These are phyloP conservation scores for Myiopsitta monachus DNA, from an alignment of 2,113 vertebrate species.

Conservation along the genomic window DNA sequence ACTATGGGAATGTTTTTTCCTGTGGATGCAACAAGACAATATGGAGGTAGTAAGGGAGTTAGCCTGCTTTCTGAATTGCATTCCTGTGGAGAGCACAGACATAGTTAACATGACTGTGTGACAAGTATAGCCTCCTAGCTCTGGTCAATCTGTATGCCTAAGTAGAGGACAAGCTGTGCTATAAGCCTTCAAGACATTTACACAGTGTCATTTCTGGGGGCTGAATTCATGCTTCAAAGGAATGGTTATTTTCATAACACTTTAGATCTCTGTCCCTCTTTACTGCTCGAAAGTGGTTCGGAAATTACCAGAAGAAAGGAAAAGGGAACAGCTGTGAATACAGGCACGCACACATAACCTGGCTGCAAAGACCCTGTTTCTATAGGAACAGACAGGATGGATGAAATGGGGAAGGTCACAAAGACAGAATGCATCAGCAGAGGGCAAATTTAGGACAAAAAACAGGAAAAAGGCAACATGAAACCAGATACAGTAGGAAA, in stretches of 20 bases:
- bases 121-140: neutral
- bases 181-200: neutral
- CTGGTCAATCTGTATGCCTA: neutral
- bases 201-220: neutral
- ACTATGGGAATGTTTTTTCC: neutral
- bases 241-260: neutral
- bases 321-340: neutral
- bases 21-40: neutral
- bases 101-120: neutral
- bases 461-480: neutral
- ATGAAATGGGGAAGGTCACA: conserved; percentile 44
- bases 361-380: conserved; percentile 24
- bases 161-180: neutral
- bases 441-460: neutral
- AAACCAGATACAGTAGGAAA: conserved; percentile 2
- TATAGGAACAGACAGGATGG: conserved; percentile 51
- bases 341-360: neutral
- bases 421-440: conserved; percentile 36
- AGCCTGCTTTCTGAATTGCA: neutral
- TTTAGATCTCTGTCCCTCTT: neutral
- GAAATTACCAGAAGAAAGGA: conserved; percentile 29
- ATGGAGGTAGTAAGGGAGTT: neutral
- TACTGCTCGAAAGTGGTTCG: neutral
- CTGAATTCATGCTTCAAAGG: neutral
- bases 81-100: conserved; percentile 2